Evolutionary conservation across 2,797 vertebrate species (phyloP), one percentile per base, ranked within the genome.

Genomic region (Clarias platycephalus): DNA sequence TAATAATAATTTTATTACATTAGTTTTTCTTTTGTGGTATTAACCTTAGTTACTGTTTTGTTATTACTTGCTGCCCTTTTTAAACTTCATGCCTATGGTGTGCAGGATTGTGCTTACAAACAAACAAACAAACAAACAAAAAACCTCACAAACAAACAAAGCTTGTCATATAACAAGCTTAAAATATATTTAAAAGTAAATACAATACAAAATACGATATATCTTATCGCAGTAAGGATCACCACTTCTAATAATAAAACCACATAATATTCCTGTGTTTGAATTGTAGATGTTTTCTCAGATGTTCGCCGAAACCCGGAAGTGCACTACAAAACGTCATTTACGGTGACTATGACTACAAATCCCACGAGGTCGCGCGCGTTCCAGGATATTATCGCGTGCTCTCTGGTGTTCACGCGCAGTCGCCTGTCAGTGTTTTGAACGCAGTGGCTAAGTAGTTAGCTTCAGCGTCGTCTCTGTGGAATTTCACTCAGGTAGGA

Each of bases 291-390:
- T 84, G 37, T 84, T 79, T 70, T 67, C 28, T 26, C 28, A 31
- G n/a, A n/a, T 34, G 49, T 26, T 72, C 16, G 62, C 13, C 1
- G 5, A 34, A 44, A 31, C 40, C 10, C 53, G 67, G 28, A 75
- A 49, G 62, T 49, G 55, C 26, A 77, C 53, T 78, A 68, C 80
- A 70, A 34, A 49, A 49, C 6, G 12, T 7, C 24, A 5, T n/a
- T 34, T 60, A 24, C 74, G 8, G 24, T 22, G 20, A 40, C 88
- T 86, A 87, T 22, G 57, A 40, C 88, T 86, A 87, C 88, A 85
- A 84, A 49, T 53, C 16, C 55, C 84, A 70, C 0, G 1, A 16
- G 16, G 16, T 4, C 57, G 0, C 72, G 12, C 7, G 5, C 0
- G 0, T 62, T 87, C 74, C 8, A 86, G 83, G 82, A 86, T n/a